A percentile compares a stretch with the other conserved stretches of the same genome.
phyloP scores from a whole-genome alignment of 2,888 invertebrate species.

The Homarus gammarus region DNA sequence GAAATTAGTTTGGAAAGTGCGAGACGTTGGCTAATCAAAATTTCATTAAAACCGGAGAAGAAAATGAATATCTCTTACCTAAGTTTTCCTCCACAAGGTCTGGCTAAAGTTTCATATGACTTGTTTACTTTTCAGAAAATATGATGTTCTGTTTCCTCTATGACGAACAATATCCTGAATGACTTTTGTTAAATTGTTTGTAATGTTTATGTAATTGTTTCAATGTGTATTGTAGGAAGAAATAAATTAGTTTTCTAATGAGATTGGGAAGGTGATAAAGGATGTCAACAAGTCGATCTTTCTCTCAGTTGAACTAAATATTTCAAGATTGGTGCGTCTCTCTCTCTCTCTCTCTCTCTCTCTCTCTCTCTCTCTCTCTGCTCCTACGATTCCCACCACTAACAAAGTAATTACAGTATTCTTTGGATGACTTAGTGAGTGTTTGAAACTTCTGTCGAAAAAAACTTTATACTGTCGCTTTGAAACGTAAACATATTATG shows the following conservation, averaged over 20 bases:
- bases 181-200: too few relatives aligned
- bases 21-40: conserved; percentile 70
- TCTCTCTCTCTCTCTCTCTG: not conserved
- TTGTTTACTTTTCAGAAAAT: conserved; percentile 31
- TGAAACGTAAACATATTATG: conserved; percentile 70
- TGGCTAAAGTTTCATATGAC: conserved; percentile 43
- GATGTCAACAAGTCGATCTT: too few relatives aligned
- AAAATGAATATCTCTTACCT: conserved; percentile 69
- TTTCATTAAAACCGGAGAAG: conserved; percentile 73
- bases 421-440: conserved; percentile 65
- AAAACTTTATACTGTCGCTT: conserved; percentile 70
- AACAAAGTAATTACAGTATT: conserved; percentile 66
- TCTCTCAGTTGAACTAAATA: too few relatives aligned
- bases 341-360: too few relatives aligned
- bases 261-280: too few relatives aligned
- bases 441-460: conserved; percentile 66
- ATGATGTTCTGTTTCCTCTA: not conserved
- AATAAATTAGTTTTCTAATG: too few relatives aligned
- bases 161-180: too few relatives aligned
- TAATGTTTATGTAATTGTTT: too few relatives aligned
- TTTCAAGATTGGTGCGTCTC: too few relatives aligned
- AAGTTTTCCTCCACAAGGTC: conserved; percentile 55
- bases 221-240: too few relatives aligned
- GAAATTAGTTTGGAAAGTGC: conserved; percentile 74
- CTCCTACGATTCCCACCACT: conserved; percentile 42